These are phyloP conservation scores for Zapus hudsonius DNA, from an alignment of 2,113 vertebrate genomes.

Conservation along the genomic window DNA sequence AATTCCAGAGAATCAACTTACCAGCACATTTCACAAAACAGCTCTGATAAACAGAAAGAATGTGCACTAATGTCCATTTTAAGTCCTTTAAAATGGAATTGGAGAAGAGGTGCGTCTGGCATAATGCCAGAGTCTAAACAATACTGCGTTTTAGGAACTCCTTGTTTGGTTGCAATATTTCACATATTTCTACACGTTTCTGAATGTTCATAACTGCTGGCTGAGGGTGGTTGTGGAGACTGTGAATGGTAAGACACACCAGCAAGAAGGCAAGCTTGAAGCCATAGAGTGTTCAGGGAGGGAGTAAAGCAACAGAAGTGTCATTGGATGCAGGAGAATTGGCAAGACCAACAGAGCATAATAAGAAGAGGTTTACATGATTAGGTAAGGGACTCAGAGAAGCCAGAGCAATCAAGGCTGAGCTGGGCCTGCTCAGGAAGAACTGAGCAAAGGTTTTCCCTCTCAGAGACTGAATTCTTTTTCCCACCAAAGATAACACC, in stretches of 20 bases:
- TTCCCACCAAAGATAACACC: not conserved
- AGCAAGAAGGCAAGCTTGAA: not conserved
- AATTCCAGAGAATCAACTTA: not conserved
- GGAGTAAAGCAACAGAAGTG: not conserved
- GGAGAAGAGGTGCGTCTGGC: not conserved
- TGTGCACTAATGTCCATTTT: not conserved
- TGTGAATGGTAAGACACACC: not conserved
- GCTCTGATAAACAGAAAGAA: not conserved
- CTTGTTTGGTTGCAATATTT: not conserved
- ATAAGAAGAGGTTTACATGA: not conserved
- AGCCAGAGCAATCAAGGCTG: not conserved
- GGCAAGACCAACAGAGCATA: not conserved
- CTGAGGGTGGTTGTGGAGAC: not conserved
- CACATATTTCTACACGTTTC: not conserved
- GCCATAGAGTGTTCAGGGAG: not conserved
- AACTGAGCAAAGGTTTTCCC: not conserved
- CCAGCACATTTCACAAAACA: conserved; percentile 16
- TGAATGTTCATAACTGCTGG: not conserved
- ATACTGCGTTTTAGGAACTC: not conserved
- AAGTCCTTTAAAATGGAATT: conserved; percentile 5
- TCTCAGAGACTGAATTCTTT: conserved; percentile 17
- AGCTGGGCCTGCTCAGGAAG: not conserved
- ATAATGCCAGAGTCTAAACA: conserved; percentile 9
- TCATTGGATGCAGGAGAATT: not conserved
- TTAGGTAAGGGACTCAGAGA: conserved; percentile 28